Percentiles rank a stretch among this genome's conserved stretches.
phyloP scores from a whole-genome alignment of 2,888 invertebrate species.

The Ceramica pisi region DNA sequence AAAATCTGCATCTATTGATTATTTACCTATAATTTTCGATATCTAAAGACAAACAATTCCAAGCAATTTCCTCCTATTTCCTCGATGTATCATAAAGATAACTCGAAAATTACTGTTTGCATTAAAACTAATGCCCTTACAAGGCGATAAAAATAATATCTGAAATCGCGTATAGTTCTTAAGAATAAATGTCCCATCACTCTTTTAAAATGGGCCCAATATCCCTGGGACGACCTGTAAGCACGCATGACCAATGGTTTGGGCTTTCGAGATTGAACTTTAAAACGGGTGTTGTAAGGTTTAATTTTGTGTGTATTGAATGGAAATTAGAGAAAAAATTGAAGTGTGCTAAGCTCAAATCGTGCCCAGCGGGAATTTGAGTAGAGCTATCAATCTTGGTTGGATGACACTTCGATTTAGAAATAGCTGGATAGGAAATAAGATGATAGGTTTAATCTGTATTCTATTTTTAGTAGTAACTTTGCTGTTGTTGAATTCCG shows the following conservation, averaged over 20 bases:
- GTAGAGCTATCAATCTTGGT: constrained; percentile 87
- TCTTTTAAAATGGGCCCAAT: constrained; percentile 87
- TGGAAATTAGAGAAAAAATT: constrained; percentile 77
- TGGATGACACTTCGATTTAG: constrained; percentile 71
- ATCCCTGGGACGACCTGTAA: constrained; percentile 81
- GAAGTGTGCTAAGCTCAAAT: constrained; percentile 82
- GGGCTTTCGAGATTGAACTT: constrained; percentile 44
- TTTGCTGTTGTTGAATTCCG: too few species aligned
- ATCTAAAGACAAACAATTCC: neutral
- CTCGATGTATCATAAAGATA: constrained; percentile 29
- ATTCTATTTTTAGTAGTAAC: neutral
- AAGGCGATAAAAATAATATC: constrained; percentile 49
- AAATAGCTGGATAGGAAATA: constrained; percentile 48
- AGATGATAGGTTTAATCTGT: neutral
- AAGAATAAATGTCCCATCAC: constrained; percentile 83
- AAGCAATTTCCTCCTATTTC: constrained; percentile 4
- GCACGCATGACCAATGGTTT: constrained; percentile 81
- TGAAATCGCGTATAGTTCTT: constrained; percentile 78
- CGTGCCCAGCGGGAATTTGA: constrained; percentile 84
- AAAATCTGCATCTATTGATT: neutral
- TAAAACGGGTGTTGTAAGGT: constrained; percentile 46
- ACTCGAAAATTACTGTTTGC: constrained; percentile 34
- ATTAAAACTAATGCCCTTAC: constrained; percentile 22
- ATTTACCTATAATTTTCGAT: neutral
- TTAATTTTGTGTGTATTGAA: constrained; percentile 52